Percentiles rank a stretch among this genome's conserved stretches.
phyloP scores from a whole-genome alignment of 92 coral and sea anemone genomes.

The Virgularia gustaviana region DNA sequence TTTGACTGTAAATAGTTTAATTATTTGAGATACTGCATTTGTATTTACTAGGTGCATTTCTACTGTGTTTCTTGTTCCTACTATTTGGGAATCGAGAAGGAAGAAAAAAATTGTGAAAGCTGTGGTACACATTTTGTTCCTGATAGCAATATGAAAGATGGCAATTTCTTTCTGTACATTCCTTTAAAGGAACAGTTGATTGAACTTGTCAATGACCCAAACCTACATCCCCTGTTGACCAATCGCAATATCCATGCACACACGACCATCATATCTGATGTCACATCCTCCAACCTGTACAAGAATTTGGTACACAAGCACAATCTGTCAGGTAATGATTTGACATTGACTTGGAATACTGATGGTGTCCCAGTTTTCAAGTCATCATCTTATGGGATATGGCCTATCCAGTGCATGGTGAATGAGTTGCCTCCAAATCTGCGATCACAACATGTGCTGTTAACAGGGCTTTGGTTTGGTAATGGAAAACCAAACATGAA shows the following conservation, averaged over 20 bases:
- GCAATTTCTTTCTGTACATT: neutral
- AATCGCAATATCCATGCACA: neutral
- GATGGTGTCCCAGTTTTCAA: slow-evolving; percentile 9
- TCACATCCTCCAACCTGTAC: neutral
- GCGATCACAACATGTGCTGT: neutral
- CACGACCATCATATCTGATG: neutral
- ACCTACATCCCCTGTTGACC: neutral
- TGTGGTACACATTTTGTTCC: neutral
- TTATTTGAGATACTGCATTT: no score
- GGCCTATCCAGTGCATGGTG: slow-evolving; percentile 6
- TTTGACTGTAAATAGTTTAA: no score
- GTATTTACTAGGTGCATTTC: no score
- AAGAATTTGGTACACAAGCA: neutral
- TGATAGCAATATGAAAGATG: neutral
- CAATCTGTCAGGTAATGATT: slow-evolving; percentile 2
- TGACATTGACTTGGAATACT: neutral
- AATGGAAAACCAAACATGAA: neutral
- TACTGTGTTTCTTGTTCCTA: no score
- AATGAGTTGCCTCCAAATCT: neutral
- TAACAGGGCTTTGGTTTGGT: slow-evolving; percentile 7
- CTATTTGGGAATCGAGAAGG: neutral
- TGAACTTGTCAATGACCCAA: neutral
- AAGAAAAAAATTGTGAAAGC: neutral
- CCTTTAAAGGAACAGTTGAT: slow-evolving; percentile 4
- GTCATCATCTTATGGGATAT: neutral